Evolutionary conservation across 2,888 invertebrate genomes (phyloP).

Genomic region (Mythimna vitellina): DNA sequence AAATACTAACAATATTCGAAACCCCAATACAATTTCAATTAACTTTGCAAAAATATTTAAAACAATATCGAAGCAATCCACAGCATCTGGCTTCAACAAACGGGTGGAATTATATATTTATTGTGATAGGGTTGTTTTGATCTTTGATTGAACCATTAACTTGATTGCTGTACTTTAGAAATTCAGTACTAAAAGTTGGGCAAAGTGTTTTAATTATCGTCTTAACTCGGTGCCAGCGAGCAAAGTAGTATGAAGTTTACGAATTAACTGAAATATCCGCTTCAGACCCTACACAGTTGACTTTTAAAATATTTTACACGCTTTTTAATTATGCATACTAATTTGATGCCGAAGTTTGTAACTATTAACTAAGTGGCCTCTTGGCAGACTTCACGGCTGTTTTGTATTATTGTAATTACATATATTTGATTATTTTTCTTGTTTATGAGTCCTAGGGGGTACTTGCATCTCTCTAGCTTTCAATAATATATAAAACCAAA

Average conservation of each 20-base stretch:
- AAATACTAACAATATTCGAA: constrained; percentile 12
- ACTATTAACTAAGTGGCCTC: constrained; percentile 45
- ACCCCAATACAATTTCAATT: constrained; percentile 39
- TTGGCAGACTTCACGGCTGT: neutral
- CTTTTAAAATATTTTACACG: constrained; percentile 75
- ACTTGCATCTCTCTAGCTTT: too few species aligned
- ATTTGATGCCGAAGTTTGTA: constrained; percentile 52
- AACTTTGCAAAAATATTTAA: constrained; percentile 52
- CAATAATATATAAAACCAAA: too few species aligned
- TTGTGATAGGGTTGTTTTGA: constrained; percentile 86
- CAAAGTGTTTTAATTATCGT: constrained; percentile 90
- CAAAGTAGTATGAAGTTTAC: constrained; percentile 87
- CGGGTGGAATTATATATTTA: constrained; percentile 80
- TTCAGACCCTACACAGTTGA: constrained; percentile 77
- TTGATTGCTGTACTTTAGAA: constrained; percentile 88
- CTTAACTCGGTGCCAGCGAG: constrained; percentile 84
- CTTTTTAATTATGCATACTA: constrained; percentile 68
- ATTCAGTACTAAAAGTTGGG: constrained; percentile 88
- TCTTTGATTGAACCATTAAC: constrained; percentile 88
- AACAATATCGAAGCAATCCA: constrained; percentile 63
- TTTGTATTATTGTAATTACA: constrained; percentile 17
- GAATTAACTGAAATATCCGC: constrained; percentile 88
- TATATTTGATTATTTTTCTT: neutral
- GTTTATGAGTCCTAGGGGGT: too few species aligned
- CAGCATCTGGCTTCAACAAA: constrained; percentile 72